phyloP scores from a whole-genome alignment of 2,797 vertebrate genomes.

The Oophaga sylvatica region DNA sequence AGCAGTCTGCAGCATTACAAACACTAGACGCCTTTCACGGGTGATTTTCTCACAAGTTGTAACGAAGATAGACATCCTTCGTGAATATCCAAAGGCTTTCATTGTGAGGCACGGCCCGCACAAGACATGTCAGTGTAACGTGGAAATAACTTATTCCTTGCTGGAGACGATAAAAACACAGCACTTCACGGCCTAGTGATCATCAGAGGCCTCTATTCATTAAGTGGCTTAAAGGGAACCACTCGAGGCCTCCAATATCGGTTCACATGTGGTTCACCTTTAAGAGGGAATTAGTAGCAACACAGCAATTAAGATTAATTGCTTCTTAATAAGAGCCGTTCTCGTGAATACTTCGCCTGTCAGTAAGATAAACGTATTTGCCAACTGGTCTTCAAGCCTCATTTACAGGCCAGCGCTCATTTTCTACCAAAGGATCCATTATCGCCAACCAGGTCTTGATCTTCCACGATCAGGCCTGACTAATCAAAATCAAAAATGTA shows the following conservation, averaged over 20 bases:
- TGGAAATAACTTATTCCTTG: constrained; percentile 47
- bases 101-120: constrained; percentile 32
- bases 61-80: constrained; percentile 46
- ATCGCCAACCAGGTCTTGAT: background rate
- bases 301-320: constrained; percentile 9
- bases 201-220: constrained; percentile 44
- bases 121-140: constrained; percentile 39
- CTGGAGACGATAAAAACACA: background rate
- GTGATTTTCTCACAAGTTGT: constrained; percentile 49
- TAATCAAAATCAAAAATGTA: background rate
- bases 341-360: background rate
- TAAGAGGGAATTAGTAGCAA: constrained; percentile 26
- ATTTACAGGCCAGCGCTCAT: background rate
- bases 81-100: constrained; percentile 51
- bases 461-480: background rate
- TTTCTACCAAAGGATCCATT: background rate
- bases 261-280: constrained; percentile 21
- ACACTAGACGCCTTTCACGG: constrained; percentile 45
- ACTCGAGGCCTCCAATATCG: background rate
- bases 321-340: background rate
- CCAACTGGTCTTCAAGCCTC: background rate
- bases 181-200: background rate
- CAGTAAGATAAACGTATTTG: background rate
- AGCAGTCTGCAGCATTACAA: background rate
- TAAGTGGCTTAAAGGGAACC: constrained; percentile 36